These are phyloP conservation scores for Cephonodes hylas DNA, from an alignment of 2,888 invertebrate species.

Conservation along the genomic window DNA sequence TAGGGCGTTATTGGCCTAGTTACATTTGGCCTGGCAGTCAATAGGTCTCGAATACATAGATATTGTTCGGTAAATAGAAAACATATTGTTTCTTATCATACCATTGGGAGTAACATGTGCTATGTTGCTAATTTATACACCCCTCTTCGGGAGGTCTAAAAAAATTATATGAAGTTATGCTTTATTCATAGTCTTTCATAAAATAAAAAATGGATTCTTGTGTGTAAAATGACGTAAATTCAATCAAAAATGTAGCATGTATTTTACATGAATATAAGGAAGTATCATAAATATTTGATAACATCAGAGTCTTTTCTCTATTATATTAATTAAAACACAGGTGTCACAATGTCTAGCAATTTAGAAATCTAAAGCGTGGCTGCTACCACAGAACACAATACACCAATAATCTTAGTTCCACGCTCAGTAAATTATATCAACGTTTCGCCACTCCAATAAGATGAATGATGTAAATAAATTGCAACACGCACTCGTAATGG, in stretches of 20 bases:
- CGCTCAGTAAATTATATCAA: neutral
- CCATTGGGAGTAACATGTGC: neutral
- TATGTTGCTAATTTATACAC: neutral
- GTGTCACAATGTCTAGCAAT: too few relatives aligned
- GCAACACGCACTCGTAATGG: conserved; percentile 21
- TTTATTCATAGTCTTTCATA: too few relatives aligned
- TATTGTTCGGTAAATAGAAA: conserved; percentile 12
- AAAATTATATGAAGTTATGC: too few relatives aligned
- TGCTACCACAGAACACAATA: neutral
- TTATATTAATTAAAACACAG: too few relatives aligned
- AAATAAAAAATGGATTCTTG: too few relatives aligned
- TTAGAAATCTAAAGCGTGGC: neutral
- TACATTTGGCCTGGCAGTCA: conserved; percentile 42
- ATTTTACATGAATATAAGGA: too few relatives aligned
- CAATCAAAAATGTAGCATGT: too few relatives aligned
- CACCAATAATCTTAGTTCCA: neutral
- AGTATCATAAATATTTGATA: too few relatives aligned
- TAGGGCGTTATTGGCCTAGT: conserved; percentile 53
- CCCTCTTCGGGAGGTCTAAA: neutral
- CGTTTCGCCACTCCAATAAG: neutral
- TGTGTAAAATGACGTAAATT: too few relatives aligned
- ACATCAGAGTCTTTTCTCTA: too few relatives aligned
- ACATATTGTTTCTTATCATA: conserved; percentile 6
- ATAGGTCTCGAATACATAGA: conserved; percentile 26
- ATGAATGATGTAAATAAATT: conserved; percentile 16